These are phyloP conservation scores for Petrophora chlorosata DNA, from an alignment of 2,888 invertebrate genomes.

Conservation along the genomic window DNA sequence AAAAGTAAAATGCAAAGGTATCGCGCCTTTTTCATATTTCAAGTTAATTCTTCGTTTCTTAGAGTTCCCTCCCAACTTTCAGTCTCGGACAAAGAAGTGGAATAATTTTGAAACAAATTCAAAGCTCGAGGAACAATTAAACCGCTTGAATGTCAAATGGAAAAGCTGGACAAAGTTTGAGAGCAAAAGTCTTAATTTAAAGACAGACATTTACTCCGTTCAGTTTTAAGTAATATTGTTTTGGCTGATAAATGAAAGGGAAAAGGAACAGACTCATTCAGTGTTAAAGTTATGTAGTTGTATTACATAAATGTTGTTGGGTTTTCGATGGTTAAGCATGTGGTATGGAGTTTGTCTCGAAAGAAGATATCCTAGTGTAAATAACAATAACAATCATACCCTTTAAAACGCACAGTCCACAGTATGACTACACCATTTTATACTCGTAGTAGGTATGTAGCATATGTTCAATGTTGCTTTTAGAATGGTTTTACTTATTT, in stretches of 20 bases:
- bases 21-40: slow-evolving; percentile 42
- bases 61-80: slow-evolving; percentile 43
- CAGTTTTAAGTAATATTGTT: slow-evolving; percentile 28
- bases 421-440: no score
- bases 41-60: slow-evolving; percentile 49
- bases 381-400: no score
- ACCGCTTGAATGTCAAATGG: slow-evolving; percentile 67
- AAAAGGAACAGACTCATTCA: neutral
- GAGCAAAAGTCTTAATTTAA: slow-evolving; percentile 58
- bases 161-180: slow-evolving; percentile 65
- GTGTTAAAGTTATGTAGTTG: neutral
- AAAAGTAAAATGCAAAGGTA: slow-evolving; percentile 20
- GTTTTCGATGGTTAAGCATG: no score
- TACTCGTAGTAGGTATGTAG: no score
- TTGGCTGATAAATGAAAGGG: neutral
- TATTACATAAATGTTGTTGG: no score
- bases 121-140: slow-evolving; percentile 69
- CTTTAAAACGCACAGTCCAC: no score
- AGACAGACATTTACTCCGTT: slow-evolving; percentile 51
- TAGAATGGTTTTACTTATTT: no score
- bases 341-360: no score
- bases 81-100: slow-evolving; percentile 53
- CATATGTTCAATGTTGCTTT: no score
- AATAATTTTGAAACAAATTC: slow-evolving; percentile 62
- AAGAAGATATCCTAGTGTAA: no score